These are phyloP conservation scores for Urocolius indicus DNA, from an alignment of 2,113 vertebrate genomes.

Conservation along the genomic window DNA sequence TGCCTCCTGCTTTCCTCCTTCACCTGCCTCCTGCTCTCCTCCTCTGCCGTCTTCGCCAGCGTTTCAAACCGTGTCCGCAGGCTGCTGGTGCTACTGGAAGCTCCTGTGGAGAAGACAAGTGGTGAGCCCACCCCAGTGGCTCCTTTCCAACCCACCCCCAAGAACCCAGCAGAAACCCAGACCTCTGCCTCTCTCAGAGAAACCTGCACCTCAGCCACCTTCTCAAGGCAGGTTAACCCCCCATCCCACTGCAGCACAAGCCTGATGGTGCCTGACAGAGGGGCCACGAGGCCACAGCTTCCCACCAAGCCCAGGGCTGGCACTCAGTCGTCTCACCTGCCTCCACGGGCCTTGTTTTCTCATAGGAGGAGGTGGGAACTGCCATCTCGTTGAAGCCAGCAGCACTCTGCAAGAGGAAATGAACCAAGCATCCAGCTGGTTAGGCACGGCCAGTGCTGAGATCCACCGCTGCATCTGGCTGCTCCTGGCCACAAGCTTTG, in stretches of 20 bases:
- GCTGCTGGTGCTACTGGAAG: slow-evolving; percentile 80
- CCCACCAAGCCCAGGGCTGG: neutral
- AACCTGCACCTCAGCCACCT: neutral
- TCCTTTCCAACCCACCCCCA: neutral
- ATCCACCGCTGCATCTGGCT: neutral
- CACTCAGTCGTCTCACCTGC: slow-evolving; percentile 79
- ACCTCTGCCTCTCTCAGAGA: neutral
- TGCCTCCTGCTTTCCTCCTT: slow-evolving; percentile 83
- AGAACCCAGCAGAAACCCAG: neutral
- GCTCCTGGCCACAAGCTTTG: neutral
- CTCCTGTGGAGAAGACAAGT: neutral
- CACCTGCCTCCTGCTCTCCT: slow-evolving; percentile 80
- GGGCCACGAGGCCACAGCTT: neutral
- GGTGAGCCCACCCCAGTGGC: rapidly evolving
- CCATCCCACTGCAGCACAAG: neutral
- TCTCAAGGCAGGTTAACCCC: neutral
- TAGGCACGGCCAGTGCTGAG: neutral
- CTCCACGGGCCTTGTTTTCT: slow-evolving; percentile 87
- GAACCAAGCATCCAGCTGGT: neutral
- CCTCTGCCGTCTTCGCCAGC: slow-evolving; percentile 84
- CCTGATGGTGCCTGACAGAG: neutral
- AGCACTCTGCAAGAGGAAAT: slow-evolving; percentile 78
- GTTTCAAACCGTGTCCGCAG: slow-evolving; percentile 90
- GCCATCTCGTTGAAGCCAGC: slow-evolving; percentile 86
- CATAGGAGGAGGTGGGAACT: slow-evolving; percentile 83